Evolutionary conservation across 2,888 invertebrate genomes (phyloP).

Genomic region (Agrypnus murinus): DNA sequence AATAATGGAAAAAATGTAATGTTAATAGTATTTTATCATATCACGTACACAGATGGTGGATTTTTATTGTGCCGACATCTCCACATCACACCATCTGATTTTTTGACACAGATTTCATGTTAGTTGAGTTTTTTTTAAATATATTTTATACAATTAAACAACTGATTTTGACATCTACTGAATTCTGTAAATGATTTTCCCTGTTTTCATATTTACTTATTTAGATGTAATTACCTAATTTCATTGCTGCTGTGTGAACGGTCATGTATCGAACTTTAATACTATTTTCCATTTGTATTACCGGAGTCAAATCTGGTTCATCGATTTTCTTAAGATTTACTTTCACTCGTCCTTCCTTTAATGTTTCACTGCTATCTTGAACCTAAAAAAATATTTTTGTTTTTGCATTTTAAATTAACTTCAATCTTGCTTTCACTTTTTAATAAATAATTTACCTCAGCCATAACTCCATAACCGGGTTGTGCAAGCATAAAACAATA

Average conservation of each 20-base stretch:
- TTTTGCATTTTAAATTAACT: neutral
- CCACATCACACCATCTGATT: too few species aligned
- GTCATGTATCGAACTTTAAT: constrained; percentile 72
- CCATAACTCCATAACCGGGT: constrained; percentile 88
- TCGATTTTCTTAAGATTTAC: constrained; percentile 72
- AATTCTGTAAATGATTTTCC: too few species aligned
- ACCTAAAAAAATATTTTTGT: constrained; percentile 70
- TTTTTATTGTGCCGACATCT: too few species aligned
- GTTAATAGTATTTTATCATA: too few species aligned
- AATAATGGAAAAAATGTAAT: too few species aligned
- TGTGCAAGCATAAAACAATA: constrained; percentile 85
- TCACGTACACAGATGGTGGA: too few species aligned
- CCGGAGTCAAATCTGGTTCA: constrained; percentile 73
- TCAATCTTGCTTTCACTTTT: too few species aligned
- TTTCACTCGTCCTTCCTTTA: constrained; percentile 77
- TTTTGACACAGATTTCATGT: too few species aligned
- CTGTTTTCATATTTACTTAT: too few species aligned
- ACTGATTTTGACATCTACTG: too few species aligned
- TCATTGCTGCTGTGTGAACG: constrained; percentile 75
- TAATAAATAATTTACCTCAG: constrained; percentile 74
- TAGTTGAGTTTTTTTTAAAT: too few species aligned
- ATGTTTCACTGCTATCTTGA: constrained; percentile 72
- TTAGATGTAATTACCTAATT: constrained; percentile 74
- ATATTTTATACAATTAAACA: too few species aligned
- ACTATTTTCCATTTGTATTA: constrained; percentile 64